Conservation (phyloP, 2,888 invertebrate species). For the Scaptomyza flava region DNA sequence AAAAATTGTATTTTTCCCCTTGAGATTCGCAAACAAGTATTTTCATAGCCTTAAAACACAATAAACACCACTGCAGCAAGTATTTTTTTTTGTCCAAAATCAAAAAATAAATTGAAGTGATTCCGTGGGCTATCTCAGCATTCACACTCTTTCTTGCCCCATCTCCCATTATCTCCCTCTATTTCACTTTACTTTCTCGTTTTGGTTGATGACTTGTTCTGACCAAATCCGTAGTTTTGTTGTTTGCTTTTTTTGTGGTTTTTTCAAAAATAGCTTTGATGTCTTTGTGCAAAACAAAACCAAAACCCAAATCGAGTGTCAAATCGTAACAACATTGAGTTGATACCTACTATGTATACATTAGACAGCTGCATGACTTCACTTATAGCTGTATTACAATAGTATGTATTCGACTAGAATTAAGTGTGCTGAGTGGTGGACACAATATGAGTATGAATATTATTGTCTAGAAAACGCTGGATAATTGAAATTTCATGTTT, state of each 20-base stretch:
- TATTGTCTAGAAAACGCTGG: too few relatives aligned
- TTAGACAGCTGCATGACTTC: too few relatives aligned
- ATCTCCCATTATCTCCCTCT: too few relatives aligned
- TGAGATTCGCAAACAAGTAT: slow-evolving; percentile 12
- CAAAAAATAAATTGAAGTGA: slow-evolving; percentile 78
- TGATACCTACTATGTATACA: background rate
- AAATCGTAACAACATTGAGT: slow-evolving; percentile 24
- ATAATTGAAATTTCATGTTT: too few relatives aligned
- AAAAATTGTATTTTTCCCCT: too few relatives aligned
- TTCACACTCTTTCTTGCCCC: background rate
- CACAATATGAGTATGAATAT: too few relatives aligned
- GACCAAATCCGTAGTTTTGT: slow-evolving; percentile 35
- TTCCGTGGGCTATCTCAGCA: slow-evolving; percentile 45
- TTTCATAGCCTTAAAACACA: slow-evolving; percentile 41
- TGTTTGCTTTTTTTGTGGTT: slow-evolving; percentile 26
- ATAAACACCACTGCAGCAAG: slow-evolving; percentile 47
- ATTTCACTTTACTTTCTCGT: background rate
- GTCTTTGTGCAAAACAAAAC: slow-evolving; percentile 26
- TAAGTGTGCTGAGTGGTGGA: too few relatives aligned
- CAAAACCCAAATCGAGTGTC: slow-evolving; percentile 45
- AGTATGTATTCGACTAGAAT: too few relatives aligned
- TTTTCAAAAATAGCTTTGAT: slow-evolving; percentile 74
- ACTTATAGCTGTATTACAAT: too few relatives aligned
- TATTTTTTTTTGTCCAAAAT: slow-evolving; percentile 66
- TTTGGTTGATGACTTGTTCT: slow-evolving; percentile 28